Evolutionary conservation across 2,113 vertebrate genomes (phyloP), one percentile per base, ranked within the genome.

Genomic region (Vulpes lagopus): DNA sequence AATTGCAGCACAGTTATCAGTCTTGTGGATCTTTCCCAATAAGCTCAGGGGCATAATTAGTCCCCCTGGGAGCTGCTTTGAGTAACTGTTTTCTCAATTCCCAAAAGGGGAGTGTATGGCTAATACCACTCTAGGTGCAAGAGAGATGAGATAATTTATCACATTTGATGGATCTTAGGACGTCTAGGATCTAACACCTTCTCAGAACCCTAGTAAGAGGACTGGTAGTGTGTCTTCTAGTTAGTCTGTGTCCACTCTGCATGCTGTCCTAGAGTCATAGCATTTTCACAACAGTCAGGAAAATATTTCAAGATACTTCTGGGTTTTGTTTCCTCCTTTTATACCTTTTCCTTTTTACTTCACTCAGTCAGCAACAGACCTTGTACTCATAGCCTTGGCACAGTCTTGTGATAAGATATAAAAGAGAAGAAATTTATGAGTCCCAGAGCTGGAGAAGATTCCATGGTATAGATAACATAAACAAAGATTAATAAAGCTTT

Each of bases 1-100:
- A 86, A 89, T 27, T 51, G 53, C n/a, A 92, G 19, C 25, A 91
- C 11, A 79, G 5, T 67, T 67, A 78, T 22, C 53, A 83, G 5
- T 49, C 8, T 83, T 85, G 23, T 20, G 17, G 16, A 12, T 71
- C 51, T 83, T 94, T 53, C 83, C 78, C 51, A 69, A 55, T 27
- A 49, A 80, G 30, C 83, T 96, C 20, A 62, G 53, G 22, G 49
- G 92, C 22, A 89, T 62, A 73, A 94, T 65, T 60, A 73, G 22
- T 19, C 9, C 27, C 23, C 22, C 25, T 0, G 25, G 60, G 67
- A 92, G 25, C 49, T 85, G 8, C 14, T 60, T 65, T 73, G 10
- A 90, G n/a, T 85, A 74, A 55, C 17, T 78, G 60, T 95, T 95
- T 97, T 89, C 65, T 89, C 82, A 82, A 2, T 93, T 69, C 5